These are phyloP conservation scores for Temnothorax curvispinosus DNA, from an alignment of 1,140 invertebrate species.

Conservation along the genomic window DNA sequence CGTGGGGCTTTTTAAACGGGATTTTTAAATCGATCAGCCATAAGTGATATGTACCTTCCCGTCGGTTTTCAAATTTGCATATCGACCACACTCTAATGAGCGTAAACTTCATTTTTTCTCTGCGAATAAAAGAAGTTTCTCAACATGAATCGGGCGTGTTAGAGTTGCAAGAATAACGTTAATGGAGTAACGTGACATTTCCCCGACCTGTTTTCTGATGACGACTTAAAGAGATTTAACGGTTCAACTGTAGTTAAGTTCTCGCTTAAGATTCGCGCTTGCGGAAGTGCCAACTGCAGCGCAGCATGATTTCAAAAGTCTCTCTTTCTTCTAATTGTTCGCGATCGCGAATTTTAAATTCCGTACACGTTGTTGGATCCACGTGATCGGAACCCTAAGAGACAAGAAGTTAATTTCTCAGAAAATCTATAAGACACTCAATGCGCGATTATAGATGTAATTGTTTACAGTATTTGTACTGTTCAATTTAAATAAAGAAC, in stretches of 20 bases:
- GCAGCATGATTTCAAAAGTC: neutral
- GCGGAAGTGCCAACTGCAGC: conserved; percentile 25
- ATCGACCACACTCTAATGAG: conserved; percentile 4
- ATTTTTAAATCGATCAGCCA: conserved; percentile 53
- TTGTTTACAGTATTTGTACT: neutral
- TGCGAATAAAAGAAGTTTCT: neutral
- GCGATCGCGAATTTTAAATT: conserved; percentile 34
- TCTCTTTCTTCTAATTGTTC: conserved; percentile 18
- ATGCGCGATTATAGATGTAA: neutral
- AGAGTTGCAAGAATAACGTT: neutral
- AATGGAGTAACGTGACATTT: neutral
- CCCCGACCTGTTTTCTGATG: conserved; percentile 18
- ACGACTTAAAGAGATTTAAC: neutral
- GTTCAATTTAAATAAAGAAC: neutral
- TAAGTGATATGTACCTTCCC: conserved; percentile 39
- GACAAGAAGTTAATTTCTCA: conserved; percentile 16
- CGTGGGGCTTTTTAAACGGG: conserved; percentile 45
- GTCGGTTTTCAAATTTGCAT: conserved; percentile 43
- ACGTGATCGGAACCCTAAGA: conserved; percentile 18
- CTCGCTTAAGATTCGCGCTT: conserved; percentile 25
- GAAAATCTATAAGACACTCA: neutral
- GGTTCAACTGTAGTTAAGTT: conserved; percentile 24
- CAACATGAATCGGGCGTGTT: neutral
- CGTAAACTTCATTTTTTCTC: neutral
- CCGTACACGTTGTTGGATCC: conserved; percentile 11